A percentile compares a stretch with the other conserved stretches of the same genome.
Evolutionary conservation across 1,140 invertebrate species (phyloP).

Genomic region (Drosophila obscura): DNA sequence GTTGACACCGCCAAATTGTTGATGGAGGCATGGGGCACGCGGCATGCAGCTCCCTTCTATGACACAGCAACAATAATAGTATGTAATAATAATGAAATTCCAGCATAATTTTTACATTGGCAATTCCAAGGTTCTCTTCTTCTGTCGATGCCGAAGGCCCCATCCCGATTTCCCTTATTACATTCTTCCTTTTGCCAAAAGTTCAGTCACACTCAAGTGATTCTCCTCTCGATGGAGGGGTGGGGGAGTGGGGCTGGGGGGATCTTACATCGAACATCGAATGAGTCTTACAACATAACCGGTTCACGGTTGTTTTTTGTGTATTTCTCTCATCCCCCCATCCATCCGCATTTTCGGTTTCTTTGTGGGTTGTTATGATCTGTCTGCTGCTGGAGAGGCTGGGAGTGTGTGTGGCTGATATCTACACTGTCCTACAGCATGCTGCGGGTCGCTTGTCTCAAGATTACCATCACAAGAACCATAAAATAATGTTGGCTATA

Average conservation of each 20-base stretch:
- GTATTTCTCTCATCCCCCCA: conserved; percentile 14
- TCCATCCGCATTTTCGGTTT: conserved; percentile 64
- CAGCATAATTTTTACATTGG: conserved; percentile 54
- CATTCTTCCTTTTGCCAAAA: conserved; percentile 38
- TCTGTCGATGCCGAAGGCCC: background rate
- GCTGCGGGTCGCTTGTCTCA: conserved; percentile 47
- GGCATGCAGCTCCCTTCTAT: conserved; percentile 7
- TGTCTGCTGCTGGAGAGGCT: conserved; percentile 19
- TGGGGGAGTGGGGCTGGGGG: background rate
- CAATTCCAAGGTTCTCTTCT: conserved; percentile 35
- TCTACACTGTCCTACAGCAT: conserved; percentile 57
- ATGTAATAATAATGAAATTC: conserved; percentile 46
- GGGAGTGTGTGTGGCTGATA: conserved; percentile 31
- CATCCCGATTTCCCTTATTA: background rate
- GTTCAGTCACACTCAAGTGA: conserved; percentile 77
- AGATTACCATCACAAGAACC: conserved; percentile 28
- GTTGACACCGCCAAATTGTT: conserved; percentile 52
- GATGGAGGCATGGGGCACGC: conserved; percentile 13
- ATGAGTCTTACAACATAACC: conserved; percentile 76
- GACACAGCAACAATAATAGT: conserved; percentile 3
- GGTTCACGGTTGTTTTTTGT: conserved; percentile 56
- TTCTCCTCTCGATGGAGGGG: conserved; percentile 46
- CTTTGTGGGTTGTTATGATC: conserved; percentile 55
- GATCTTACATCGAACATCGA: conserved; percentile 51
- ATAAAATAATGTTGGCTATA: conserved; percentile 18